These are phyloP conservation scores for Cybosia mesomella DNA, from an alignment of 2,888 invertebrate genomes.

Conservation along the genomic window DNA sequence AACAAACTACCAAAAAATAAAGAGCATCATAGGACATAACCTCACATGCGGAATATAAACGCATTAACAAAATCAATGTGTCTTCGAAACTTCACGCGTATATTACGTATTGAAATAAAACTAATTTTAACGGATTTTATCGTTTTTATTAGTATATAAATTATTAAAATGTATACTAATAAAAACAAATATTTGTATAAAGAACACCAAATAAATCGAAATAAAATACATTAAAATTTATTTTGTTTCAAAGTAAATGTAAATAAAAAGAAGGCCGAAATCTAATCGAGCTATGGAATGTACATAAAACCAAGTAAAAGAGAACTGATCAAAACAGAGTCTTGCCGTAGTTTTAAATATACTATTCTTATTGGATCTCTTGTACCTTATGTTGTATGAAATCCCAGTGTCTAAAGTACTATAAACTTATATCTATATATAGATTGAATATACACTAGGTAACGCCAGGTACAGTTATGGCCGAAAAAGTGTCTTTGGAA, in stretches of 20 bases:
- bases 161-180: too few relatives aligned
- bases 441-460: conserved; percentile 13
- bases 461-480: background rate
- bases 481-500: background rate
- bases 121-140: background rate
- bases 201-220: background rate
- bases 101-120: background rate
- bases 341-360: conserved; percentile 55
- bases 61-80: background rate
- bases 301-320: conserved; percentile 9
- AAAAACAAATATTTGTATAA: background rate
- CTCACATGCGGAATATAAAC: background rate
- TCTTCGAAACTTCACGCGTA: background rate
- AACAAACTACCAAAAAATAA: background rate
- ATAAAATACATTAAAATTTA: background rate
- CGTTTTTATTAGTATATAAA: too few relatives aligned
- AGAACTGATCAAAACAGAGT: conserved; percentile 27
- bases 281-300: background rate
- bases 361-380: conserved; percentile 54
- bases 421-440: conserved; percentile 13
- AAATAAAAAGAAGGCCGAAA: conserved; percentile 25
- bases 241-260: conserved; percentile 15
- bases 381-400: conserved; percentile 33
- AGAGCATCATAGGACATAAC: background rate
- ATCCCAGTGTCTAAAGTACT: conserved; percentile 43